Evolutionary conservation across 2,113 vertebrate genomes (phyloP), one percentile per base, ranked within the genome.

Genomic region (Miniopterus natalensis): DNA sequence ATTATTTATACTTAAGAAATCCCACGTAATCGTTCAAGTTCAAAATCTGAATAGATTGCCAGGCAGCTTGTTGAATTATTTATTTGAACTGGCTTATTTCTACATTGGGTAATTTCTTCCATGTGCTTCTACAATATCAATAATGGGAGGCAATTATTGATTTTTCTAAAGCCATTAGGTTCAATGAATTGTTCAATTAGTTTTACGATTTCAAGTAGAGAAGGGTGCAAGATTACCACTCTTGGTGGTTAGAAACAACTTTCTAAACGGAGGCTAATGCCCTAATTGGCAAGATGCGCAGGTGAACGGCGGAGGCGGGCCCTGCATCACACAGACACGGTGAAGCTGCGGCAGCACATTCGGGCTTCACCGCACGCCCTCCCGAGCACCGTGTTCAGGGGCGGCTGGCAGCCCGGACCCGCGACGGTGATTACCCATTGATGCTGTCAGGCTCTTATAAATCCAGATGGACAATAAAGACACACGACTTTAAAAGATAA

Each of bases 111-210:
- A 97, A 98, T 98, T 97, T 97, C 42, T 97, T 97, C 92, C 96
- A 68, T 93, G 96, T 95, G 92, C 92, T 97, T 96, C 31, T 70
- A 95, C 97, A 97, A 66, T 98, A 98, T 98, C 98, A 98, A 96
- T 98, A 98, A 98, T 18, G 40, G 97, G 98, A 98, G 96, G 97
- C 97, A 97, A 98, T 98, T 98, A 98, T 98, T 98, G 98, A 98
- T 98, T 98, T 98, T 98, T 98, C 97, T 96, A 97, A 96, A 98
- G 98, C 97, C 98, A 98, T 98, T 98, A 98, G 97, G 97, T 98
- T 98, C 98, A 97, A 98, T 96, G 96, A 98, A 97, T 97, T 96
- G 97, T 98, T 97, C 97, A 98, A 98, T 98, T 98, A 98, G 96
- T 92, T 98, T 98, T 98, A 98, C 79, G 97, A 98, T 98, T 96